These are phyloP conservation scores for Clunio marinus DNA, from an alignment of 2,888 invertebrate genomes.

Conservation along the genomic window DNA sequence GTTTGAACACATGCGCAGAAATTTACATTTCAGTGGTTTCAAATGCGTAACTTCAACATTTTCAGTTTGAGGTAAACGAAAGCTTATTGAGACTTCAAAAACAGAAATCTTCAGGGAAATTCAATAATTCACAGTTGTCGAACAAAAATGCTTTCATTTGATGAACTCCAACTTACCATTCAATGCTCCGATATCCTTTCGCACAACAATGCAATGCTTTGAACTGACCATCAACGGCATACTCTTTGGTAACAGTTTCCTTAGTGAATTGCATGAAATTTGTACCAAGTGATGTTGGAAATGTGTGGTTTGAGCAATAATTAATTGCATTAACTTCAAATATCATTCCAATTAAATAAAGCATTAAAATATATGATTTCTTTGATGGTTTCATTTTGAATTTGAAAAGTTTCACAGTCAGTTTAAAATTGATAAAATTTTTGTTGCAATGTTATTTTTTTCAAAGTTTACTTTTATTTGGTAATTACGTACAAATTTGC, in stretches of 20 bases:
- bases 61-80: too few species aligned
- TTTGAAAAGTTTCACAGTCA: too few species aligned
- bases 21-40: too few species aligned
- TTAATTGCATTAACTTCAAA: background rate
- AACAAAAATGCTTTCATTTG: background rate
- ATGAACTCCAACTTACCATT: slow-evolving; percentile 63
- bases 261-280: slow-evolving; percentile 63
- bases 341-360: too few species aligned
- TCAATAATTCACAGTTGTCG: slow-evolving; percentile 7
- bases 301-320: background rate
- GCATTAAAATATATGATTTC: too few species aligned
- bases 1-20: too few species aligned
- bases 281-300: background rate
- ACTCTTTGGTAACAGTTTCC: slow-evolving; percentile 64
- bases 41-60: too few species aligned
- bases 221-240: slow-evolving; percentile 64
- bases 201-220: slow-evolving; percentile 75
- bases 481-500: too few species aligned
- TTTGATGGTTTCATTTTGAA: too few species aligned
- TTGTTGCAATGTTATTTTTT: too few species aligned
- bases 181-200: slow-evolving; percentile 70
- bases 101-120: background rate
- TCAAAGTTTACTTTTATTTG: too few species aligned
- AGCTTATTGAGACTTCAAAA: background rate
- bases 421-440: too few species aligned